These are phyloP conservation scores for Philopedon plagiatum DNA, from an alignment of 2,888 invertebrate genomes.

Conservation along the genomic window DNA sequence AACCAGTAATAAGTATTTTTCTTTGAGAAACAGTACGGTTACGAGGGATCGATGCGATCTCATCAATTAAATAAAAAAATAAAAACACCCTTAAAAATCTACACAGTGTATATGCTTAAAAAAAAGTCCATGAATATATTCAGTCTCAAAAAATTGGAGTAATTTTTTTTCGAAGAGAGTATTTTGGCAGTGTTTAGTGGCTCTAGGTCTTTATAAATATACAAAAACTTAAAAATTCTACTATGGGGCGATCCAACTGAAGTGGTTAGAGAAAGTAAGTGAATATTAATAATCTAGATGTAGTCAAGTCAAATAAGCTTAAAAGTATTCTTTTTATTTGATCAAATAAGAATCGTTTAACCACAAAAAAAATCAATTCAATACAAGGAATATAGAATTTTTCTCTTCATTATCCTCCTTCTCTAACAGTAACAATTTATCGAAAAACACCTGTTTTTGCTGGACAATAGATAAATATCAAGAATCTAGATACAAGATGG, in stretches of 20 bases:
- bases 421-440: no score
- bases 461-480: no score
- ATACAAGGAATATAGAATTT: no score
- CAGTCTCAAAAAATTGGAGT: slow-evolving; percentile 43
- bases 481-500: no score
- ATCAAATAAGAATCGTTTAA: no score
- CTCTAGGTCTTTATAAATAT: slow-evolving; percentile 64
- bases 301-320: no score
- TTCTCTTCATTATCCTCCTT: no score
- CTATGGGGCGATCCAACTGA: neutral
- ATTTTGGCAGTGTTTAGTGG: slow-evolving; percentile 67
- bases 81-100: slow-evolving; percentile 1
- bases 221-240: slow-evolving; percentile 50
- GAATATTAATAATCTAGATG: no score
- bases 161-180: slow-evolving; percentile 50
- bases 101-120: slow-evolving; percentile 5
- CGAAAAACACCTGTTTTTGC: no score
- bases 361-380: no score
- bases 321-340: no score
- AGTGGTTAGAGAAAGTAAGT: neutral
- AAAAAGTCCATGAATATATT: slow-evolving; percentile 26
- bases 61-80: neutral
- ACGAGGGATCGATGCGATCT: neutral
- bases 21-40: neutral
- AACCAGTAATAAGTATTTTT: neutral